Evolutionary conservation across 1,140 invertebrate genomes (phyloP).

Genomic region (Neelides sp.): DNA sequence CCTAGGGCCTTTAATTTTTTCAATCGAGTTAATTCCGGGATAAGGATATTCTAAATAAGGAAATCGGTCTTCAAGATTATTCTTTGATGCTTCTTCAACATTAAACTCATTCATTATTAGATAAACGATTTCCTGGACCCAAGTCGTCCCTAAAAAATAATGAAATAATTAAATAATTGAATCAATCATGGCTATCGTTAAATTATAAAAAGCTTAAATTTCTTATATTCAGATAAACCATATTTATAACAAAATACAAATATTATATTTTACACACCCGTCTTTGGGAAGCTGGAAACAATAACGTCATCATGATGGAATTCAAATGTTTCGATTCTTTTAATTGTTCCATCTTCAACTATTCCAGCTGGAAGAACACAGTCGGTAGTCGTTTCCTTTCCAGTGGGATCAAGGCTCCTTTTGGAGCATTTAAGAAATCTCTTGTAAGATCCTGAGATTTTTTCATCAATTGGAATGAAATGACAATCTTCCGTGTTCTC

Average conservation of each 20-base stretch:
- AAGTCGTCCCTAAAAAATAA: constrained; percentile 38
- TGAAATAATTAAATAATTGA: neutral
- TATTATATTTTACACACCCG: constrained; percentile 12
- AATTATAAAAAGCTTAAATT: neutral
- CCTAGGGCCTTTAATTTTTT: neutral
- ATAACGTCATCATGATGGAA: constrained; percentile 16
- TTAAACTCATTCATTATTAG: constrained; percentile 37
- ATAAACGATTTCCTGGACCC: constrained; percentile 43
- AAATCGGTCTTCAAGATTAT: constrained; percentile 40
- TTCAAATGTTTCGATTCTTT: constrained; percentile 5
- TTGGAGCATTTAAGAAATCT: constrained; percentile 10
- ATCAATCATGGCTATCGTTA: neutral
- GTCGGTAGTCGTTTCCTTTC: neutral
- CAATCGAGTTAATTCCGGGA: constrained; percentile 33
- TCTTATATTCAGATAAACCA: neutral
- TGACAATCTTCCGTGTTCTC: constrained; percentile 14
- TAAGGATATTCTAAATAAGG: constrained; percentile 43
- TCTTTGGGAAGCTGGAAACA: constrained; percentile 29
- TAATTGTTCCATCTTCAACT: constrained; percentile 23
- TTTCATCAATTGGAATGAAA: constrained; percentile 13
- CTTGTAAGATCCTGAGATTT: constrained; percentile 13
- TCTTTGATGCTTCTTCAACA: constrained; percentile 33
- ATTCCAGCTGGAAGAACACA: constrained; percentile 18
- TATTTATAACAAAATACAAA: neutral
- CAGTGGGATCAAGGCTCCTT: neutral